These are phyloP conservation scores for Microplitis deprimator DNA, from an alignment of 2,888 invertebrate genomes.

Conservation along the genomic window DNA sequence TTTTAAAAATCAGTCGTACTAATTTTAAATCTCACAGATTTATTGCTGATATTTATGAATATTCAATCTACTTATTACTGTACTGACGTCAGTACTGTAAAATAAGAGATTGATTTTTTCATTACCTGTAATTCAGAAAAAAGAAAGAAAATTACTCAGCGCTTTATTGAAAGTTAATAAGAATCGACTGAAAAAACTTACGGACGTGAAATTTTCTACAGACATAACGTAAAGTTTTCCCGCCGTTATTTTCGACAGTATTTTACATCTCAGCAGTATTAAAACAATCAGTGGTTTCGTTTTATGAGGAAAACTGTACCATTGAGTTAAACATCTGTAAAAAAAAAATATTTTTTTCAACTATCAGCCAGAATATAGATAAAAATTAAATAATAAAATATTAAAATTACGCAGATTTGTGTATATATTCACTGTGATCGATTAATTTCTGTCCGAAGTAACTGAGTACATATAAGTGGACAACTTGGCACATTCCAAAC, in stretches of 20 bases:
- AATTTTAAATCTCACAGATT: too few species aligned
- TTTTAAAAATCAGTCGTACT: too few species aligned
- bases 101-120: constrained; percentile 28
- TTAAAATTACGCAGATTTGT: constrained; percentile 6
- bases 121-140: neutral
- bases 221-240: constrained; percentile 29
- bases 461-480: constrained; percentile 23
- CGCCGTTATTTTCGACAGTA: constrained; percentile 19
- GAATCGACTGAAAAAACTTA: neutral
- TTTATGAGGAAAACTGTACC: constrained; percentile 24
- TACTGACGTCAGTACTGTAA: constrained; percentile 26
- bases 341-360: neutral
- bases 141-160: too few species aligned
- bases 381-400: neutral
- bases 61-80: neutral
- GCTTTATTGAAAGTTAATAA: too few species aligned
- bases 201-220: constrained; percentile 19
- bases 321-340: constrained; percentile 25
- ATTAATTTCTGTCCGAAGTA: constrained; percentile 29
- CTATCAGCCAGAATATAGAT: neutral
- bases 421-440: constrained; percentile 12
- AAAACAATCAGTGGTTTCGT: constrained; percentile 19
- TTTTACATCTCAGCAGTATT: constrained; percentile 22
- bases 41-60: too few species aligned
- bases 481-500: constrained; percentile 20